A percentile compares a stretch with the other conserved stretches of the same genome.
Evolutionary conservation across 2,113 vertebrate genomes (phyloP).

Genomic region (Trogon surrucura): DNA sequence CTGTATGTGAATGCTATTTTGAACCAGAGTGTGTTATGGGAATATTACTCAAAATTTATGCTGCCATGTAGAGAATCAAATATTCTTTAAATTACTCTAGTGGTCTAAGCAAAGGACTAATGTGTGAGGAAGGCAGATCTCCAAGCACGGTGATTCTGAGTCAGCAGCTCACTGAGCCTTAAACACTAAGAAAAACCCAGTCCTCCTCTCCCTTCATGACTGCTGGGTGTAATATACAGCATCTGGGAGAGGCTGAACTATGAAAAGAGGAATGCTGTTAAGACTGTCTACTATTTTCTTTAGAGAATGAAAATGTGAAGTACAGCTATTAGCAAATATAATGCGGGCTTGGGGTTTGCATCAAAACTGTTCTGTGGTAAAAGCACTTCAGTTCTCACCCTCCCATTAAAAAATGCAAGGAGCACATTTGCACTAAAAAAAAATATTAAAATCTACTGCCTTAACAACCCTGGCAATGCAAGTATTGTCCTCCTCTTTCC

Average conservation of each 20-base stretch:
- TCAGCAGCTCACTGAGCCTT: slow-evolving; percentile 6
- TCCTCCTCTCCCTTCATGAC: background rate
- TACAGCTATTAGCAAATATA: background rate
- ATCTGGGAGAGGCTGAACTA: background rate
- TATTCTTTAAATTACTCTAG: background rate
- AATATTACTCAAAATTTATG: slow-evolving; percentile 9
- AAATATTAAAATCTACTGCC: background rate
- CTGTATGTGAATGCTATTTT: background rate
- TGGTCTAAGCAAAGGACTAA: slow-evolving; percentile 5
- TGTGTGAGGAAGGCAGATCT: background rate
- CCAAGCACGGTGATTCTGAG: slow-evolving; percentile 2
- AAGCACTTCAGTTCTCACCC: background rate
- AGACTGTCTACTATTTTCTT: background rate
- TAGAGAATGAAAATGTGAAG: background rate
- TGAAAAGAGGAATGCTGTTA: background rate
- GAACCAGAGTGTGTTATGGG: background rate
- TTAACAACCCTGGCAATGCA: background rate
- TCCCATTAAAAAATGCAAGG: background rate
- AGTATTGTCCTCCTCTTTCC: background rate
- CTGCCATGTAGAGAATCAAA: background rate
- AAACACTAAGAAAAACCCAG: background rate
- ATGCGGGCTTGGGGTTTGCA: background rate
- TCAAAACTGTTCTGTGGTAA: background rate
- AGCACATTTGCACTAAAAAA: background rate
- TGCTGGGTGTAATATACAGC: background rate